Percentiles rank a stretch among this genome's conserved stretches.
These are phyloP conservation scores for Epirrhoe alternata DNA, from an alignment of 2,888 invertebrate genomes.

Conservation along the genomic window DNA sequence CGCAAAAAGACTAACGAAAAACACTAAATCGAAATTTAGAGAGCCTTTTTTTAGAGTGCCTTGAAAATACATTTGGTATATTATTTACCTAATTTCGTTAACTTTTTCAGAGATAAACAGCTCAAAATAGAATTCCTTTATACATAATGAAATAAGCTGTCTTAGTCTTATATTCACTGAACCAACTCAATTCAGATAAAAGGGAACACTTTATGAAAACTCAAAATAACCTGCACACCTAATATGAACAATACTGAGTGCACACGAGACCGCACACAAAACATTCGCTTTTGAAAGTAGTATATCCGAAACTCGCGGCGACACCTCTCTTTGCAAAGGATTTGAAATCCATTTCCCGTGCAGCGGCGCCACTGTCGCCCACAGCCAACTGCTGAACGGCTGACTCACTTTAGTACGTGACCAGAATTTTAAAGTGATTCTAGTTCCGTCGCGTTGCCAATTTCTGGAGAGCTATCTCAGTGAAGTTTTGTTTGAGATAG, in stretches of 20 bases:
- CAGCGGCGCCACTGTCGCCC: constrained; percentile 32
- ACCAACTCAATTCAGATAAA: not conserved
- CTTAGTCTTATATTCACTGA: too few relatives aligned
- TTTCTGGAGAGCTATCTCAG: constrained; percentile 6
- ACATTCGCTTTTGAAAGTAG: constrained; percentile 17
- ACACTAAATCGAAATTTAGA: too few relatives aligned
- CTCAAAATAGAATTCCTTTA: too few relatives aligned
- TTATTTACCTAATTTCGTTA: too few relatives aligned
- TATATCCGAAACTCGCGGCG: constrained; percentile 23
- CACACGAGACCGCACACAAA: constrained; percentile 20
- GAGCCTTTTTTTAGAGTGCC: too few relatives aligned
- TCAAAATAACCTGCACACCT: constrained; percentile 1
- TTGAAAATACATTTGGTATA: too few relatives aligned
- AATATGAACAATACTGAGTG: constrained; percentile 3
- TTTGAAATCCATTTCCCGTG: constrained; percentile 42
- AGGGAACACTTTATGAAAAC: constrained; percentile 5
- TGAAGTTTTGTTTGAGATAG: constrained; percentile 13
- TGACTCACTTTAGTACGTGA: constrained; percentile 21
- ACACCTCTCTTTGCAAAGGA: constrained; percentile 35
- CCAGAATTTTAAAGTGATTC: constrained; percentile 1
- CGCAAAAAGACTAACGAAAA: too few relatives aligned
- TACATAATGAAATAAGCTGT: too few relatives aligned
- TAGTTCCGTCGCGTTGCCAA: constrained; percentile 14
- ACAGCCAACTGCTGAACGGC: constrained; percentile 1
- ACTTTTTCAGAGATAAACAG: too few relatives aligned